Base-by-base conservation (phyloP, 1,140 invertebrate species). In the Sarcophaga peregrina region DNA sequence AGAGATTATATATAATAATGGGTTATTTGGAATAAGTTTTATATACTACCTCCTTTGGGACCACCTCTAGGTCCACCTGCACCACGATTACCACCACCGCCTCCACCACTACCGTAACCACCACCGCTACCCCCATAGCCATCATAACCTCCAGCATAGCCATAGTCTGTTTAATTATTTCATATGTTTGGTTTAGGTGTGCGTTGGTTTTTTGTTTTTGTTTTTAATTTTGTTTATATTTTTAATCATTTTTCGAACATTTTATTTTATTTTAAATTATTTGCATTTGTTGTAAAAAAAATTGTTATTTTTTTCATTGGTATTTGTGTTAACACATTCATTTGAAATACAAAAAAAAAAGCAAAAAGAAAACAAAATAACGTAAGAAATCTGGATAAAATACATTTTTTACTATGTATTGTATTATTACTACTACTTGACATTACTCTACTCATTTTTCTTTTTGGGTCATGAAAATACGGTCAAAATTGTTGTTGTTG, bases 131-230 rank as follows among this genome's bases (percentile, higher is more conserved):
- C 88, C 82, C 86, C 85, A 84, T 88, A 87, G 83, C 86, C 86
- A 84, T 90, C 87, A 86, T 88, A 90, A 86, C 86, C 87, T 86
- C 89, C 88, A 85, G 88, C 87, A 85, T 90, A 90, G 76, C 88
- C 88, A 82, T 90, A 90, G 83, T 90, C 89, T 90, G 25, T 37
- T 85, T 85, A 82, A 47, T 83, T 48, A 81, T 48, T 80, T 37
- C 25, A 37, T 37, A 2, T 54, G 9, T 15, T 25, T 73, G n/a
- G 17, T 46, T 78, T 78, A 50, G 8, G n/a, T 52, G 46, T 76
- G 47, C 8, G 73, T 3, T 17, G 17, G 8, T 76, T 48, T 76
- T 50, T 15, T 78, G 75, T n/a, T 72, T 3, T 45, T 82, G 48
- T 74, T 74, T 37, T 50, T 46, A 6, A 48, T 76, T 82, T 48